Evolutionary conservation across 1,140 invertebrate species (phyloP).

Genomic region (Tetraneura akinire): DNA sequence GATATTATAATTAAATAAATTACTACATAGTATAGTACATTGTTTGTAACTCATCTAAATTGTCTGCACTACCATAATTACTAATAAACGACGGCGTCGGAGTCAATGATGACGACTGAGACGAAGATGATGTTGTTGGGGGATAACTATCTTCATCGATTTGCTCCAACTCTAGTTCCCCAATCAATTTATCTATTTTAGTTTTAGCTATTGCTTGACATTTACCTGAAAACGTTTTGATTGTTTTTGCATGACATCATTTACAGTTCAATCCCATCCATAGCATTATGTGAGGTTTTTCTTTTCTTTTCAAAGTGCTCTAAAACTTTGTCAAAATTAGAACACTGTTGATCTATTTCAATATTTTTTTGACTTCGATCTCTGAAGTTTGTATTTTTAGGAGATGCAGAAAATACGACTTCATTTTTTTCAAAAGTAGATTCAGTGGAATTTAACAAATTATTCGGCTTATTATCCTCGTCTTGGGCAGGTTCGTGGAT

Average conservation of each 20-base stretch:
- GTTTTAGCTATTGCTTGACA: conserved; percentile 4
- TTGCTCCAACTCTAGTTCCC: conserved; percentile 19
- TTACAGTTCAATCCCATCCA: conserved; percentile 19
- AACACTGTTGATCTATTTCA: neutral
- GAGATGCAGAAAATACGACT: neutral
- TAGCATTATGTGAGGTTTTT: conserved; percentile 23
- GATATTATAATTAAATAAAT: too few species aligned
- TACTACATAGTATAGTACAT: too few species aligned
- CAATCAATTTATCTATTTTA: conserved; percentile 16
- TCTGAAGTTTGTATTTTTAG: neutral
- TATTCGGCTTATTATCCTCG: neutral
- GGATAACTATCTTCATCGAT: too few species aligned
- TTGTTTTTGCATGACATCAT: conserved; percentile 3
- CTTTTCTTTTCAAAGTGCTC: neutral
- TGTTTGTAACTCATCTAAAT: conserved; percentile 2
- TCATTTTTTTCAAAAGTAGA: neutral
- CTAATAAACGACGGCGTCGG: neutral
- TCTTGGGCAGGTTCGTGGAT: conserved; percentile 6
- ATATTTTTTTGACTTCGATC: neutral
- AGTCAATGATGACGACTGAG: conserved; percentile 11
- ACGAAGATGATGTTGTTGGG: neutral
- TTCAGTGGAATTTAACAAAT: neutral
- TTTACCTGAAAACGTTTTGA: neutral
- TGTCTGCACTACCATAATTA: conserved; percentile 5
- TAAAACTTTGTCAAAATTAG: neutral